Percentiles rank a stretch among this genome's conserved stretches.
Evolutionary conservation across 2,797 vertebrate genomes (phyloP).

Genomic region (Mionectes olivaceus): DNA sequence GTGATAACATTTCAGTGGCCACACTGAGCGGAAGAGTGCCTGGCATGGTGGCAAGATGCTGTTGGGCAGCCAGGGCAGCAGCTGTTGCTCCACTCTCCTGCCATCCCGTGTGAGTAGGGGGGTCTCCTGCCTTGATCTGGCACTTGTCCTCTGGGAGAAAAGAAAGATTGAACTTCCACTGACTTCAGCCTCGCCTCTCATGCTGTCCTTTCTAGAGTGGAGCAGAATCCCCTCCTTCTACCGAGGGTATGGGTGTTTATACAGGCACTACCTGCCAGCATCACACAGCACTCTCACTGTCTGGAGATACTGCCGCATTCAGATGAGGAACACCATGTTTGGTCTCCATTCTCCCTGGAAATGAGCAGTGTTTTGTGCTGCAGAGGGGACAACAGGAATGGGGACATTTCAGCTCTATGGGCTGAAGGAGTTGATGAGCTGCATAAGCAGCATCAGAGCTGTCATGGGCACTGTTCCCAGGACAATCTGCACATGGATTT

Average conservation of each 20-base stretch:
- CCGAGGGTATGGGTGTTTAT: not conserved
- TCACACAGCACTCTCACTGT: not conserved
- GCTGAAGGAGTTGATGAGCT: not conserved
- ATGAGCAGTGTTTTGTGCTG: not conserved
- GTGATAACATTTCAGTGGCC: not conserved
- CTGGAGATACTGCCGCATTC: not conserved
- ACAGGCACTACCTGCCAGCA: not conserved
- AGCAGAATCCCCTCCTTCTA: not conserved
- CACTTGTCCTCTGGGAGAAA: not conserved
- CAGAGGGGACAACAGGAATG: not conserved
- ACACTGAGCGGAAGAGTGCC: not conserved
- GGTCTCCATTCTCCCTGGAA: not conserved
- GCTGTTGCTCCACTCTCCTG: not conserved
- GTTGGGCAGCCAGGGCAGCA: not conserved
- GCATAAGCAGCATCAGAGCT: not conserved
- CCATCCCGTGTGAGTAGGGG: accelerated
- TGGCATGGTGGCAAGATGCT: not conserved
- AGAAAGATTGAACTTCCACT: not conserved
- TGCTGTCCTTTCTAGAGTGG: not conserved
- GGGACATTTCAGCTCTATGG: not conserved
- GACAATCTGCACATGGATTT: accelerated
- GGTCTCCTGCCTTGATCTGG: not conserved
- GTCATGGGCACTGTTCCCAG: accelerated
- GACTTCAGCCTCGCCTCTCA: not conserved
- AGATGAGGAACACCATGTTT: not conserved